Base-by-base conservation (phyloP, 2,888 invertebrate species). In the Drosophila rubida region DNA sequence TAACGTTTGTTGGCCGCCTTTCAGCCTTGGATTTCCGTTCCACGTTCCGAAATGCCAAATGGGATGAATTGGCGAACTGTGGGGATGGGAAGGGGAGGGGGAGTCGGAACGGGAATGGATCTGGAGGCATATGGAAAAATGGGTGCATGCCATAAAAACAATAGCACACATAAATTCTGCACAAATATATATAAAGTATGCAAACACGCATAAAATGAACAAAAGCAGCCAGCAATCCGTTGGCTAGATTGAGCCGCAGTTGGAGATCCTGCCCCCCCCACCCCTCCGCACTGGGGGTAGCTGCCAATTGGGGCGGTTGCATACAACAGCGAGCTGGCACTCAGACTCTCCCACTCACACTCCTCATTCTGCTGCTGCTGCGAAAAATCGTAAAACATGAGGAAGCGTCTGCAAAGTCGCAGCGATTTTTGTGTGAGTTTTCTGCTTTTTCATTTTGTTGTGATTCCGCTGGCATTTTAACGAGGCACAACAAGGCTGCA, bases 121-220 rank as follows among this genome's bases (percentile, higher is more conserved):
- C 25, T 57, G 66, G 49, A 50, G 71, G 73, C 61, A 74, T 58
- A 78, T 70, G 85, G 79, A 81, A 78, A 87, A 87, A 89, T 88
- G 87, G 89, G 89, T 88, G 87, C 84, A 89, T 82, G 87, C 88
- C 89, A 88, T 89, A 89, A 87, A 87, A 89, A 89, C 89, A 87
- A 89, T 84, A 87, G 88, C 88, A 87, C 84, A 87, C 90, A 88
- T 88, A 88, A 89, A 88, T 88, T 88, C 80, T 71, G 60, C 76
- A 78, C 87, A 85, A 89, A 88, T 89, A 87, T 76, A 75, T 80
- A 46, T 78, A 84, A 81, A 86, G 84, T 86, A 80, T 87, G 87
- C 87, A 81, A 83, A 86, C 78, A 68, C 69, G 76, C 86, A 80
- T 85, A 85, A 85, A 80, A 80, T 67, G 68, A 76, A 86, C 68